Evolutionary conservation across 1,140 invertebrate species (phyloP).

Genomic region (Camponotus floridanus): DNA sequence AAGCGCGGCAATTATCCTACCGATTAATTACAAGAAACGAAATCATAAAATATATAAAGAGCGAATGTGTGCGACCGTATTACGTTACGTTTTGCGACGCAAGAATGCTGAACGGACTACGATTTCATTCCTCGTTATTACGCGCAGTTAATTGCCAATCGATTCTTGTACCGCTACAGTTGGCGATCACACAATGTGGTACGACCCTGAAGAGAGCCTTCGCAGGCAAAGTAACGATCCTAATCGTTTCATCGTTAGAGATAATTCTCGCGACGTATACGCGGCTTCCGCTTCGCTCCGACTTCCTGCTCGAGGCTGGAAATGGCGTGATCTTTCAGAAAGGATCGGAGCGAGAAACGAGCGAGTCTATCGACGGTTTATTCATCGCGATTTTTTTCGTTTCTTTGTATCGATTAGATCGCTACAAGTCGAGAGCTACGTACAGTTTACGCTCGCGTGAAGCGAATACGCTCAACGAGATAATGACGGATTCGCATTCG

Average conservation of each 20-base stretch:
- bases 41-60: background rate
- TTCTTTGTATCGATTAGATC: constrained; percentile 11
- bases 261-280: constrained; percentile 23
- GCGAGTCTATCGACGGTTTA: constrained; percentile 3
- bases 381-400: background rate
- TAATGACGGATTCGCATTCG: constrained; percentile 5
- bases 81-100: constrained; percentile 15
- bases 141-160: constrained; percentile 56
- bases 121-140: constrained; percentile 59
- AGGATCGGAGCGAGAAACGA: constrained; percentile 5
- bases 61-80: constrained; percentile 32
- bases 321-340: background rate
- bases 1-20: constrained; percentile 9
- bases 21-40: constrained; percentile 37
- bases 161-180: constrained; percentile 52
- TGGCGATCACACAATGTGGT: constrained; percentile 45
- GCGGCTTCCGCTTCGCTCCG: background rate
- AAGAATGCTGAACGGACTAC: constrained; percentile 37
- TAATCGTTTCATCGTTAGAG: constrained; percentile 53
- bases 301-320: constrained; percentile 16
- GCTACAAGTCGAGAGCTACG: background rate
- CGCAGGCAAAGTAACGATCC: constrained; percentile 38
- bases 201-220: constrained; percentile 58
- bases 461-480: background rate
- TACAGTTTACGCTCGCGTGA: background rate